Conservation (phyloP, 1,140 invertebrate genomes). For the Drosophila ambigua region DNA sequence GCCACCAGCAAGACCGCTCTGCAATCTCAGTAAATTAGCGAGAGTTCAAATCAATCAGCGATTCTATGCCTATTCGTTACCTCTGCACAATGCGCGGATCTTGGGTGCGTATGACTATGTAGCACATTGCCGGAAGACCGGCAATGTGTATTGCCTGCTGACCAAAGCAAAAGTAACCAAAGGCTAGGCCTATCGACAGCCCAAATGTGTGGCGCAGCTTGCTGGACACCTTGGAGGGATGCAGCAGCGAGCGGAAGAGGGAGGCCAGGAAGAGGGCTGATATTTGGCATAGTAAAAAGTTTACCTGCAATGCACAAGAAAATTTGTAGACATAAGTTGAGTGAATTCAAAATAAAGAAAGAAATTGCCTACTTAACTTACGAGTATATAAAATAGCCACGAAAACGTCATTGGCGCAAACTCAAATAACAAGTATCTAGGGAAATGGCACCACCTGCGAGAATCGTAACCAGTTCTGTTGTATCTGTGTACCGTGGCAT, state of each 20-base stretch:
- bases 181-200: conserved; percentile 89
- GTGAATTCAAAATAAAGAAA: no score
- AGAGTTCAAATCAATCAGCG: background rate
- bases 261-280: conserved; percentile 90
- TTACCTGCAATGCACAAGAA: conserved; percentile 87
- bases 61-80: conserved; percentile 69
- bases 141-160: conserved; percentile 92
- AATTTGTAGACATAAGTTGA: background rate
- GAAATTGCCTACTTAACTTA: no score
- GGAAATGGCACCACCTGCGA: no score
- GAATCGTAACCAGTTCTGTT: no score
- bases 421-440: no score
- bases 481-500: no score
- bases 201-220: conserved; percentile 90
- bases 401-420: no score
- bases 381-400: background rate
- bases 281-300: conserved; percentile 93
- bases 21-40: conserved; percentile 11
- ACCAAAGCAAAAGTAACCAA: conserved; percentile 95
- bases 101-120: conserved; percentile 87
- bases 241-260: conserved; percentile 89
- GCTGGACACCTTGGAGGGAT: conserved; percentile 87
- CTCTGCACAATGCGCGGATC: conserved; percentile 87
- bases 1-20: conserved; percentile 90
- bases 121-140: conserved; percentile 90